Evolutionary conservation across 1,140 invertebrate species (phyloP).

Genomic region (Sycobia sp.): DNA sequence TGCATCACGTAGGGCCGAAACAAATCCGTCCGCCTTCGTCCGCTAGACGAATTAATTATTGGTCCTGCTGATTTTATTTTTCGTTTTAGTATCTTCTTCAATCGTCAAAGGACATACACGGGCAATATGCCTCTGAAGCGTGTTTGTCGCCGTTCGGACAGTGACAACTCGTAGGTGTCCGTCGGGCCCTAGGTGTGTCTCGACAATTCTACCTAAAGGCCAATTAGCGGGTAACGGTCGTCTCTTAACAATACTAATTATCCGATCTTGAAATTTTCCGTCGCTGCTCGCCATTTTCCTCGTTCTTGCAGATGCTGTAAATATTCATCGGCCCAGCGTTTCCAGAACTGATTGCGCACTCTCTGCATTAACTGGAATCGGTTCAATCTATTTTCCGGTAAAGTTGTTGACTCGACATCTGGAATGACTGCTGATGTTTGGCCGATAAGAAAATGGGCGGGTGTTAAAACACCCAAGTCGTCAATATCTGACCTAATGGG

Average conservation of each 20-base stretch:
- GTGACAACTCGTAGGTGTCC: conserved; percentile 36
- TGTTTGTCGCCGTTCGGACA: conserved; percentile 32
- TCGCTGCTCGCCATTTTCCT: conserved; percentile 25
- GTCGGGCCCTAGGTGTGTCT: conserved; percentile 31
- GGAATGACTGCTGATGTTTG: too few relatives aligned
- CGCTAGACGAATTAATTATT: too few relatives aligned
- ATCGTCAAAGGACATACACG: not conserved
- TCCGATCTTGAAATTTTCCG: conserved; percentile 23
- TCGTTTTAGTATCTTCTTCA: too few relatives aligned
- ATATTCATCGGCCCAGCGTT: too few relatives aligned
- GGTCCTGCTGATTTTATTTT: too few relatives aligned
- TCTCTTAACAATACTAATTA: conserved; percentile 37
- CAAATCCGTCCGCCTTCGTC: too few relatives aligned
- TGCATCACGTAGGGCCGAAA: too few relatives aligned
- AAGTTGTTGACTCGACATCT: not conserved
- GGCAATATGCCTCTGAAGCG: not conserved
- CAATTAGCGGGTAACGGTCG: conserved; percentile 33
- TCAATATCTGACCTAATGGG: too few relatives aligned
- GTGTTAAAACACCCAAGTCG: too few relatives aligned
- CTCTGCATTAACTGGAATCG: too few relatives aligned
- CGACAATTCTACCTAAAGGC: conserved; percentile 19
- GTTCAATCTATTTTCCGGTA: not conserved
- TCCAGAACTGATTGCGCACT: too few relatives aligned
- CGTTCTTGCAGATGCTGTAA: conserved; percentile 31
- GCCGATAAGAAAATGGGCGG: too few relatives aligned